A percentile compares a stretch with the other conserved stretches of the same genome.
phyloP scores from a whole-genome alignment of 2,888 invertebrate species.

The Epirrhoe tristata region DNA sequence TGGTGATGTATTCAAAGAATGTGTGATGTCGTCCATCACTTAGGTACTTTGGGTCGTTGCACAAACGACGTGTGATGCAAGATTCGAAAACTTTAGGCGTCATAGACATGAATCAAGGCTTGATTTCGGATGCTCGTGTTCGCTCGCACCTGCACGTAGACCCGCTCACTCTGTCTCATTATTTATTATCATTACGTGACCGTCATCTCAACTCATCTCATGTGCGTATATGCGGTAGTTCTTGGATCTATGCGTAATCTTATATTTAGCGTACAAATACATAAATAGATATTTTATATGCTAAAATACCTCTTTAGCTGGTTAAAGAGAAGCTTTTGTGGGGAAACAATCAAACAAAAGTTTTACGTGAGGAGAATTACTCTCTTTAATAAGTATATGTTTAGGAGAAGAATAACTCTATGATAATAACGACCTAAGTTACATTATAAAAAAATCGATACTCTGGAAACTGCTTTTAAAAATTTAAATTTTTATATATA shows the following conservation, averaged over 20 bases:
- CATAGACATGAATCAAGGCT: neutral
- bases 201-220: neutral
- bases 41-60: neutral
- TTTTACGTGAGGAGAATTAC: too few relatives aligned
- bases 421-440: too few relatives aligned
- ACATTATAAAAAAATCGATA: too few relatives aligned
- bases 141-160: slow-evolving; percentile 3
- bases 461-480: too few relatives aligned
- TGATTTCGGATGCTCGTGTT: neutral
- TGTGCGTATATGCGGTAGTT: neutral
- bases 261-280: too few relatives aligned
- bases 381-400: too few relatives aligned
- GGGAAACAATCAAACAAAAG: too few relatives aligned
- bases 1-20: neutral
- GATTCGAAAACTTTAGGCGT: neutral
- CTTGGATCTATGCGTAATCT: neutral
- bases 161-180: neutral
- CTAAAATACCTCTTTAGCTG: too few relatives aligned
- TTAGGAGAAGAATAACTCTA: too few relatives aligned
- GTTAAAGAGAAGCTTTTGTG: too few relatives aligned
- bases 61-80: neutral
- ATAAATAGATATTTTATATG: too few relatives aligned
- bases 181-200: slow-evolving; percentile 2
- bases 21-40: neutral
- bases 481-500: too few relatives aligned